Conservation (phyloP, 2,797 vertebrate genomes). For the Helicolenus hilgendorfi region DNA sequence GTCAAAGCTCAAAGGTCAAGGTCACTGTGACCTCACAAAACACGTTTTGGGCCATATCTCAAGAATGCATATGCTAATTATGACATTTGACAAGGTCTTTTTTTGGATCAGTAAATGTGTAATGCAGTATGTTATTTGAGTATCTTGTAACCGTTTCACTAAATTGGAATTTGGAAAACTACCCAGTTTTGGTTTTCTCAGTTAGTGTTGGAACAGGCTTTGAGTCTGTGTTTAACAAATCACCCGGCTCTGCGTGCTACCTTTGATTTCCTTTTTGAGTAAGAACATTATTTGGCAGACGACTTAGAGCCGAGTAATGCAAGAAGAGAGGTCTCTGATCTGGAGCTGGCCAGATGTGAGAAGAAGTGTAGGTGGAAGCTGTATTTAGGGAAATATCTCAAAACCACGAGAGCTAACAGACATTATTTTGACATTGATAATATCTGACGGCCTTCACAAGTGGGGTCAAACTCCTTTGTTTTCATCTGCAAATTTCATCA, state of each 20-base stretch:
- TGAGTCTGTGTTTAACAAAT: constrained; percentile 3
- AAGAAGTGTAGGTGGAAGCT: not conserved
- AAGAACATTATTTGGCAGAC: not conserved
- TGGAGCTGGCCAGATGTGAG: not conserved
- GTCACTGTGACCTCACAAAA: too few relatives aligned
- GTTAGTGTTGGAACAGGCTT: not conserved
- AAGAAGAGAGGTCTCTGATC: not conserved
- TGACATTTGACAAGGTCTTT: not conserved
- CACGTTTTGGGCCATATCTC: too few relatives aligned
- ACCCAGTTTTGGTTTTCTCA: not conserved
- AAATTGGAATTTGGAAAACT: constrained; percentile 24
- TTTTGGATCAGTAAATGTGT: not conserved
- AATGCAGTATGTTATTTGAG: not conserved
- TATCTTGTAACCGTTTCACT: not conserved
- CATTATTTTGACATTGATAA: not conserved
- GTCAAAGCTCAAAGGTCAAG: too few relatives aligned
- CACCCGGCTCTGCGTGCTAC: not conserved
- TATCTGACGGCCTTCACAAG: not conserved
- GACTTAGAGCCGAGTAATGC: not conserved
- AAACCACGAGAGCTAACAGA: not conserved
- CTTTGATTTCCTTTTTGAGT: constrained; percentile 23
- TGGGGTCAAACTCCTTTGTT: not conserved
- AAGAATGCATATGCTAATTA: too few relatives aligned
- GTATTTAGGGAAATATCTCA: not conserved
- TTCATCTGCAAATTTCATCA: not conserved